Conservation (phyloP, 2,797 vertebrate genomes). For the Prionace glauca region DNA sequence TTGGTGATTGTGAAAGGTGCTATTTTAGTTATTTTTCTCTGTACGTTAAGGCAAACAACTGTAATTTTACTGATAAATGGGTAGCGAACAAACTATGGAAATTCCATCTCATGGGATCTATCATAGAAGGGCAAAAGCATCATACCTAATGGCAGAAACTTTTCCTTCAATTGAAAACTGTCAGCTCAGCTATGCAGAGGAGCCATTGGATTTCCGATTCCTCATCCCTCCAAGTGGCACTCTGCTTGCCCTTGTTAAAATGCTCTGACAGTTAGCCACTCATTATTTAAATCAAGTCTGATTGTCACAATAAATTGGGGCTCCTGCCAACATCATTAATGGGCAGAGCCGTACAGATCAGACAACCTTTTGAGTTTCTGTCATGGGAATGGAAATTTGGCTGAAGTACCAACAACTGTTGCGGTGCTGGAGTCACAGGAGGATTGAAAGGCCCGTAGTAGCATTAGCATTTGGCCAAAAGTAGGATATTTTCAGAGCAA, state of each 20-base stretch:
- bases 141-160: not conserved
- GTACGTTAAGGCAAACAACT: not conserved
- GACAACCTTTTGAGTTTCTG: not conserved
- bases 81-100: not conserved
- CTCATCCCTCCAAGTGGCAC: no score
- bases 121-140: not conserved
- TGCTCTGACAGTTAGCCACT: not conserved
- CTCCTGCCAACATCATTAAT: not conserved
- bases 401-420: not conserved
- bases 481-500: not conserved
- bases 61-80: not conserved
- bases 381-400: not conserved
- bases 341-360: not conserved
- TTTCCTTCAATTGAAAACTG: not conserved
- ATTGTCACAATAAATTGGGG: not conserved
- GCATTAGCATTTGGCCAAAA: not conserved
- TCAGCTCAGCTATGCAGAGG: not conserved
- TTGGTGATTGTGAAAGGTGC: not conserved
- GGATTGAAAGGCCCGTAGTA: not conserved
- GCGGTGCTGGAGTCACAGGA: not conserved
- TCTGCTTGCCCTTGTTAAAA: not conserved
- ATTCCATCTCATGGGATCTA: no score
- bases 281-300: not conserved
- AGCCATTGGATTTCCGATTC: not conserved
- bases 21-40: not conserved